phyloP scores from a whole-genome alignment of 2,797 vertebrate species.

The Phylloscopus collybita region DNA sequence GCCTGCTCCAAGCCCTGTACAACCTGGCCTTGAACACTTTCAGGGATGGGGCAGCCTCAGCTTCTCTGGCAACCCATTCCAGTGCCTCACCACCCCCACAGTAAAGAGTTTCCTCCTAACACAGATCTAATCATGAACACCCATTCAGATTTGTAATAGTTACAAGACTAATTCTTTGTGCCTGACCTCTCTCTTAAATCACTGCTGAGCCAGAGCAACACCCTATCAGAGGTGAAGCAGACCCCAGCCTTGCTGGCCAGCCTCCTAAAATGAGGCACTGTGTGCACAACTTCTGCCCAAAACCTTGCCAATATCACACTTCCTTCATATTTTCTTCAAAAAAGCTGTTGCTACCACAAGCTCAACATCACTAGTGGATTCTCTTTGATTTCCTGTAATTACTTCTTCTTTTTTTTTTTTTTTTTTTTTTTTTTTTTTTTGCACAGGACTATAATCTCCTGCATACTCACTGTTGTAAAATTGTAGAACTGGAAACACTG shows the following conservation, averaged over 20 bases:
- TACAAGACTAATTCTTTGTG: neutral
- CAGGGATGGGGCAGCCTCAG: neutral
- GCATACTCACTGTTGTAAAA: neutral
- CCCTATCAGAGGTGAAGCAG: neutral
- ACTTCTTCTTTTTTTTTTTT: neutral
- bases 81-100: neutral
- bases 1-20: neutral
- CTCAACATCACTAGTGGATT: neutral
- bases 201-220: neutral
- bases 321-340: neutral
- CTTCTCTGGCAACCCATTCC: neutral
- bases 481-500: neutral
- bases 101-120: neutral
- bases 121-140: neutral
- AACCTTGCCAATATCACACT: neutral
- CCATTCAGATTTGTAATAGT: neutral
- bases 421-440: neutral
- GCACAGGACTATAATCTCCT: neutral
- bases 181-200: neutral
- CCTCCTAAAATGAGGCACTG: neutral
- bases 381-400: neutral
- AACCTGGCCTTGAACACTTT: neutral
- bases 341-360: neutral
- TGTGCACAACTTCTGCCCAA: neutral
- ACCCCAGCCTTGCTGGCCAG: neutral